Evolutionary conservation across 1,140 invertebrate genomes (phyloP), one percentile per base, ranked within the genome.

Genomic region (Notospermus geniculatus): DNA sequence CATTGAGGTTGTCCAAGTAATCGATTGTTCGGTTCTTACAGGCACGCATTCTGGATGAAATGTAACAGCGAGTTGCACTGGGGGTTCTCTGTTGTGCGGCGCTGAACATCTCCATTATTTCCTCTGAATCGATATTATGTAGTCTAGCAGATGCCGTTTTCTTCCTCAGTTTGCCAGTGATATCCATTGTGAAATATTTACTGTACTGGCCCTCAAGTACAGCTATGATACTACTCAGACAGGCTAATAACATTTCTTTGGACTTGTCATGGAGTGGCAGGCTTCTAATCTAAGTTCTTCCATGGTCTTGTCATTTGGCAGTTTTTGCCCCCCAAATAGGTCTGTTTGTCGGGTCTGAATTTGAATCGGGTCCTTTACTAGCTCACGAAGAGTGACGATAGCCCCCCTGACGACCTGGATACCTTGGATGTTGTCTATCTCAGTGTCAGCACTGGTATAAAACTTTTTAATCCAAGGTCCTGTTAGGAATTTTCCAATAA

Each of bases 161-260:
- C 41, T 22, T 54, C 23, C 11, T 59, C 19, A 59, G 58, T 11
- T 53, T 32, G 22, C 27, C n/a, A 15, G 45, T 59, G 58, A 54
- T 1, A 15, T 52, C 39, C 9, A 55, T 52, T 17, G 9, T 53
- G 45, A 53, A 56, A 15, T 59, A 59, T 55, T 2, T 11, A 17
- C 23, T 29, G 30, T 59, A 59, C 43, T 59, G 58, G 19, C 58
- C n/a, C 58, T 59, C 58, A 54, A 59, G 58, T 22, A 59, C 58
- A 22, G 25, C 53, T 17, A 59, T 27, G 25, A 54, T 29, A 25
- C 19, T 2, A 22, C n/a, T 2, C 46, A 59, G 58, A 23, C 58
- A 59, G 19, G 46, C 46, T 25, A 19, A 27, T 43, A 59, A 9
- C 19, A 54, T 28, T 13, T 53, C 22, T 11, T 17, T 23, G 13